Conservation (phyloP, 2,888 invertebrate genomes). For the Cryptus viduatorius region DNA sequence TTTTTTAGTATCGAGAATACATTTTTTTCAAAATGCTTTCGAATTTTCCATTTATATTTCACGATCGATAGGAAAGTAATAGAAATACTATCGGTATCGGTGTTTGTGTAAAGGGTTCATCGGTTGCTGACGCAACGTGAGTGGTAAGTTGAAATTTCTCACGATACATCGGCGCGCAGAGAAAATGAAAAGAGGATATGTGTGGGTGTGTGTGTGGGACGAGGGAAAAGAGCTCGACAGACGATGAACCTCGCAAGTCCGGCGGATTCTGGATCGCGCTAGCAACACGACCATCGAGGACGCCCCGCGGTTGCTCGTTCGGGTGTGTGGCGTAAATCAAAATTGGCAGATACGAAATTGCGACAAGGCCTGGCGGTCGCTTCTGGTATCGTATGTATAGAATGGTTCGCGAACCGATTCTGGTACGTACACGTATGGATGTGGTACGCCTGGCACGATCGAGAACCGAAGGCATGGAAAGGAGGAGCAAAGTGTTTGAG, state of each 20-base stretch:
- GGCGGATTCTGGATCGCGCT: slow-evolving; percentile 25
- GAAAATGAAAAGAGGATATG: slow-evolving; percentile 4
- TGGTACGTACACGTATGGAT: slow-evolving; percentile 36
- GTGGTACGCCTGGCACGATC: slow-evolving; percentile 36
- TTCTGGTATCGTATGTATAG: slow-evolving; percentile 12
- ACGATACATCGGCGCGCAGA: slow-evolving; percentile 31
- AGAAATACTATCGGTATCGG: background rate
- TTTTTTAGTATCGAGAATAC: no score
- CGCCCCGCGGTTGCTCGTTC: slow-evolving; percentile 44
- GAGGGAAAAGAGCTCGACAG: slow-evolving; percentile 36
- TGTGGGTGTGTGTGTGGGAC: background rate
- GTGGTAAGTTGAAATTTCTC: slow-evolving; percentile 52
- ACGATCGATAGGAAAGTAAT: background rate
- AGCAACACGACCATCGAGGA: slow-evolving; percentile 12
- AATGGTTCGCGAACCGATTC: slow-evolving; percentile 20
- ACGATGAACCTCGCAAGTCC: slow-evolving; percentile 43
- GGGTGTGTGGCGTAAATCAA: slow-evolving; percentile 73
- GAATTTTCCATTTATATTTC: background rate
- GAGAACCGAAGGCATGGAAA: background rate
- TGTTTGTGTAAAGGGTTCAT: slow-evolving; percentile 13
- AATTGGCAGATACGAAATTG: slow-evolving; percentile 76
- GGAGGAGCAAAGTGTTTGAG: slow-evolving; percentile 27
- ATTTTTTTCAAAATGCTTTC: background rate
- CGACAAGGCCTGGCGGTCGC: slow-evolving; percentile 59
- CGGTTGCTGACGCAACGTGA: background rate